Evolutionary conservation across 2,888 invertebrate genomes (phyloP), one percentile per base, ranked within the genome.

Genomic region (Dryococelus australis): DNA sequence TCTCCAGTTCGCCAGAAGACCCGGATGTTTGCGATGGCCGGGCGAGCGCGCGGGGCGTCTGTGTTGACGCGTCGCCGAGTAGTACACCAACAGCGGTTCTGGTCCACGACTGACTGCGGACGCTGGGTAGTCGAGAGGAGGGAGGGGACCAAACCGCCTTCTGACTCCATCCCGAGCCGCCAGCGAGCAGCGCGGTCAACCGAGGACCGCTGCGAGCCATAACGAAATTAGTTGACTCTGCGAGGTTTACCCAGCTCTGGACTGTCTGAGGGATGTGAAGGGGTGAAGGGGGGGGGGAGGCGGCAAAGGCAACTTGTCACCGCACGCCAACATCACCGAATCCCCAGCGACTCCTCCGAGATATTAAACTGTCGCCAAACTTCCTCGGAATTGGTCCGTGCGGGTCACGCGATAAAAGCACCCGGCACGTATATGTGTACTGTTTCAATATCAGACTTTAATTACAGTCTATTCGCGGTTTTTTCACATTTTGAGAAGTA

Each of bases 171-270:
- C 20, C 13, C 24, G 10, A 16, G 65, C 65, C 65, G 65, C 65
- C 65, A 65, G 20, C 10, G 65, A 65, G 65, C 65, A 13, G 65
- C 65, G 65, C 65, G 65, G 65, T 65, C 65, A 65, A 20, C 65
- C 65, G 65, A 65, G 65, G 65, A 65, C 65, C 65, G 65, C 65
- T 65, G 65, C 65, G 65, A 65, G 65, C 65, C 65, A 65, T 65
- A 65, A 65, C 65, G 65, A 65, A 65, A 65, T 65, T 65, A 65
- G 65, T 65, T 65, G 65, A 65, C 65, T 65, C 20, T 65, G 65
- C 65, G 65, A 65, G 65, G 65, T 65, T 65, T 65, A 24, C 65
- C 65, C 16, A 65, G 65, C 10, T 24, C 20, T 20, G 20, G 65
- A 5, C 16, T 9, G 24, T 5, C 65, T 5, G 20, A 65, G n/a